phyloP scores from a whole-genome alignment of 2,888 invertebrate species.

The Tupiocoris notatus region DNA sequence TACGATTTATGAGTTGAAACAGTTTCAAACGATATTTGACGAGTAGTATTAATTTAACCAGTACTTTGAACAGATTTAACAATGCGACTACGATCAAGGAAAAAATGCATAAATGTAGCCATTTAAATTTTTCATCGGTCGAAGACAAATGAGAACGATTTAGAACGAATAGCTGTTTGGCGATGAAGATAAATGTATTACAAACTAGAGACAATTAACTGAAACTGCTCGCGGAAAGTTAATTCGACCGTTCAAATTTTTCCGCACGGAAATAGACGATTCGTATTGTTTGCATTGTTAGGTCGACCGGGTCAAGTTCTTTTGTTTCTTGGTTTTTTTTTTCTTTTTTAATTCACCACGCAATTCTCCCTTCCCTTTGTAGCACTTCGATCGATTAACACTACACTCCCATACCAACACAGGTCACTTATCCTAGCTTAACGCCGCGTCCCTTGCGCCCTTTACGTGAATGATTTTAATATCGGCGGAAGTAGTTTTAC shows the following conservation, averaged over 20 bases:
- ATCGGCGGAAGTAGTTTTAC: slow-evolving; percentile 1
- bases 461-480: slow-evolving; percentile 22
- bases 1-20: too few relatives aligned
- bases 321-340: background rate
- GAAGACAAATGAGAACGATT: too few relatives aligned
- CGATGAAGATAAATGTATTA: too few relatives aligned
- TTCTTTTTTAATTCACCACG: background rate
- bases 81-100: too few relatives aligned
- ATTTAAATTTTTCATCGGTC: too few relatives aligned
- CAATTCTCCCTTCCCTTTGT: background rate
- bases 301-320: background rate
- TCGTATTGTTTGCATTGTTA: slow-evolving; percentile 7
- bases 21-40: too few relatives aligned
- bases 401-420: background rate
- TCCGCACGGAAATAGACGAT: background rate
- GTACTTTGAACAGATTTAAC: too few relatives aligned
- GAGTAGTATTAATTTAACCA: too few relatives aligned
- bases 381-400: slow-evolving; percentile 7
- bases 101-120: too few relatives aligned
- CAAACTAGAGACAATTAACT: too few relatives aligned
- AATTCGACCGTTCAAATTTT: background rate
- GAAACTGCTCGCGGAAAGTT: too few relatives aligned
- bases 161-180: too few relatives aligned
- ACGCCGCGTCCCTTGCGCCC: slow-evolving; percentile 20
- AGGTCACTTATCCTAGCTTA: background rate